Conservation (phyloP, 2,797 vertebrate species). For the Mormyrops boulengeri region DNA sequence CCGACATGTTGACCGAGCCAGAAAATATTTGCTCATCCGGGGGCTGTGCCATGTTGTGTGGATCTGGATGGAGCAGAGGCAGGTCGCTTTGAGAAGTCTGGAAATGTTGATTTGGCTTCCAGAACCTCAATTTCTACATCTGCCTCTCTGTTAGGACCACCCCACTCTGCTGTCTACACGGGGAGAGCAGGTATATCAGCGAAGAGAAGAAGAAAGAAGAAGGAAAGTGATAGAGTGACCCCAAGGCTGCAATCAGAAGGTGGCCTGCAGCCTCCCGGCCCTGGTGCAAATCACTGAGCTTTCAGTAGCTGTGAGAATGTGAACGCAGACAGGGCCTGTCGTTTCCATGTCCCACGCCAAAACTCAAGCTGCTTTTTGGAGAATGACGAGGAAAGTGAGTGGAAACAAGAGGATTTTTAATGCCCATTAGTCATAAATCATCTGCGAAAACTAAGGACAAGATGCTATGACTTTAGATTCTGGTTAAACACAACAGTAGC, state of each 20-base stretch:
- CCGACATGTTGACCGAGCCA: background rate
- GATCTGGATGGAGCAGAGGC: background rate
- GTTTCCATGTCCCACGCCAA: constrained; percentile 8
- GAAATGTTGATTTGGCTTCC: background rate
- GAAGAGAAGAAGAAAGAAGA: background rate
- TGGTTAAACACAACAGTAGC: background rate
- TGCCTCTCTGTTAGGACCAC: background rate
- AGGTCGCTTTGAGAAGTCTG: background rate
- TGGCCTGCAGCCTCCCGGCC: background rate
- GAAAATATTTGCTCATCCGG: background rate
- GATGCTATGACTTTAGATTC: background rate
- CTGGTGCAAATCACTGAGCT: constrained; percentile 4
- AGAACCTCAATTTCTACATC: background rate
- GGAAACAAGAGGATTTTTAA: background rate
- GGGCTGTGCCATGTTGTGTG: background rate
- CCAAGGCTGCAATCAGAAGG: background rate
- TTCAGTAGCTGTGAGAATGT: background rate
- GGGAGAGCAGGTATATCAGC: background rate
- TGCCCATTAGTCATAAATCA: background rate
- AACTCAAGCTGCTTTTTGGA: background rate
- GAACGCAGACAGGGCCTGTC: background rate
- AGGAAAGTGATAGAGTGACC: background rate
- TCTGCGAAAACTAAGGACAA: background rate
- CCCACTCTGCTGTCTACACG: background rate
- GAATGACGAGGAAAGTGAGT: background rate